Evolutionary conservation across 1,140 invertebrate species (phyloP).

Genomic region (Drosophila serrata): DNA sequence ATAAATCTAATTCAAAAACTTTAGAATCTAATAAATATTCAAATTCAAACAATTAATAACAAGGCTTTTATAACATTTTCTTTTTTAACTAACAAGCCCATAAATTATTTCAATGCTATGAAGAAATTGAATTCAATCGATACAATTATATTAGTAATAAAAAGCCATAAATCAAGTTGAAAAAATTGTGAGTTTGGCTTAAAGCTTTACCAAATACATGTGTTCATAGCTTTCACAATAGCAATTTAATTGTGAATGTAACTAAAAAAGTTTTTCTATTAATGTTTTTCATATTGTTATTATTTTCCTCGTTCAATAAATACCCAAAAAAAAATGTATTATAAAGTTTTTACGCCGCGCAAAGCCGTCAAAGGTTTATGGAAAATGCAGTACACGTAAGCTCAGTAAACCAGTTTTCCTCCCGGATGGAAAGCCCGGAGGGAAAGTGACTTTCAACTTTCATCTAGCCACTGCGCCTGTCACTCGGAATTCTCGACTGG

Average conservation of each 20-base stretch:
- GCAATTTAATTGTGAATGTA: background rate
- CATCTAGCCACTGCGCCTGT: slow-evolving; percentile 18
- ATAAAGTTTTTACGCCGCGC: background rate
- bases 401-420: slow-evolving; percentile 1
- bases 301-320: background rate
- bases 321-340: background rate
- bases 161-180: background rate
- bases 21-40: no score
- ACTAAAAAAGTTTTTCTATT: background rate
- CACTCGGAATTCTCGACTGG: slow-evolving; percentile 28
- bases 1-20: background rate
- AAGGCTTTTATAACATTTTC: no score
- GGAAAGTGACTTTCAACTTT: slow-evolving; percentile 24
- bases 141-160: background rate
- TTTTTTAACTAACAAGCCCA: background rate
- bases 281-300: background rate
- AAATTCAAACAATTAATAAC: background rate
- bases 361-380: background rate
- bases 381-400: slow-evolving; percentile 17
- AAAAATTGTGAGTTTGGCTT: background rate
- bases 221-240: background rate
- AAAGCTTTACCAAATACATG: background rate
- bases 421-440: background rate
- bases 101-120: background rate
- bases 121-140: background rate